phyloP scores from a whole-genome alignment of 2,113 vertebrate species.

The Notarius lentiginosus region DNA sequence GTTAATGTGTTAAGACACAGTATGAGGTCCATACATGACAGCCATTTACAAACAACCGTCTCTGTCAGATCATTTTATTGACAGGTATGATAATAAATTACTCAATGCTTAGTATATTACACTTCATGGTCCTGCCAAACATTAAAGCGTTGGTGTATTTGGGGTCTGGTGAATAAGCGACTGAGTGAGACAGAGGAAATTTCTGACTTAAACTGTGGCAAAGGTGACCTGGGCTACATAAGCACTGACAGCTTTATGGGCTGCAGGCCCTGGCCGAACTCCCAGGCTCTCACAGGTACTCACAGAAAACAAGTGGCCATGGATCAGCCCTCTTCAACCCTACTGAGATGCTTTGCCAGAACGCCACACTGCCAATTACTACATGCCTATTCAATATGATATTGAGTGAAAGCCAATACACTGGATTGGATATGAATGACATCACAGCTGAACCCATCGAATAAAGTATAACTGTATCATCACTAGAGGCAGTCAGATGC shows the following conservation, averaged over 20 bases:
- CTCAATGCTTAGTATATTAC: not conserved
- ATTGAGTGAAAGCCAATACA: not conserved
- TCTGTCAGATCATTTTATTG: not conserved
- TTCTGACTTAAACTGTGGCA: slow-evolving; percentile 59
- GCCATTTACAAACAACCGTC: slow-evolving; percentile 1
- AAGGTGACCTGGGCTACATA: slow-evolving; percentile 60
- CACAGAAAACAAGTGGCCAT: slow-evolving; percentile 39
- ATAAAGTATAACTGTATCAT: not conserved
- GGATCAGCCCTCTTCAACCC: slow-evolving; percentile 23
- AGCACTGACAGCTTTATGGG: slow-evolving; percentile 63
- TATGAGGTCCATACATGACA: not conserved
- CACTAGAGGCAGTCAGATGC: not conserved
- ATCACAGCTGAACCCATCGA: not conserved
- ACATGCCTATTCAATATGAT: not conserved
- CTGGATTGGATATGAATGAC: not conserved
- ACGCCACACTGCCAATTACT: slow-evolving; percentile 4
- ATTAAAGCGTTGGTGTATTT: slow-evolving; percentile 21
- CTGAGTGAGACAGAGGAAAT: slow-evolving; percentile 51
- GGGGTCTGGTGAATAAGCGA: slow-evolving; percentile 31
- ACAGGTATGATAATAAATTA: slow-evolving; percentile 8
- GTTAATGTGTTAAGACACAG: not conserved
- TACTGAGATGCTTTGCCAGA: not conserved
- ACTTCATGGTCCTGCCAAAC: slow-evolving; percentile 19
- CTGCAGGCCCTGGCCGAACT: slow-evolving; percentile 50
- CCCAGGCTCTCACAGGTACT: slow-evolving; percentile 58